Percentiles rank a stretch among this genome's conserved stretches.
Evolutionary conservation across 2,888 invertebrate genomes (phyloP).

Genomic region (Arctia plantaginis): DNA sequence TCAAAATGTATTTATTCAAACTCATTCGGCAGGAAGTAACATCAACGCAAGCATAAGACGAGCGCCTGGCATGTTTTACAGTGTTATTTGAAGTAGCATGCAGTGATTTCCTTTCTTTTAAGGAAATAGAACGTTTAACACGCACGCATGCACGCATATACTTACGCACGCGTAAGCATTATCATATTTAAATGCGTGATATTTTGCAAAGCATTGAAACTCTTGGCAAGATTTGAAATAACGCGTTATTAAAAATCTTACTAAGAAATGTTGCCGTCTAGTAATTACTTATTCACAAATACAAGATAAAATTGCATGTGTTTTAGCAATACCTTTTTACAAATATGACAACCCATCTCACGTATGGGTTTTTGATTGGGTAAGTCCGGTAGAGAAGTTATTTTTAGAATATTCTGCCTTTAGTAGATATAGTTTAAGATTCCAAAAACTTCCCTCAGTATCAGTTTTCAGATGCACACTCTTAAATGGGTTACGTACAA

Average conservation of each 20-base stretch:
- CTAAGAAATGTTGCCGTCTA: background rate
- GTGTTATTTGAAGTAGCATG: background rate
- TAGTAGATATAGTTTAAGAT: no score
- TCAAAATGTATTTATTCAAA: background rate
- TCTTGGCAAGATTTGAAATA: background rate
- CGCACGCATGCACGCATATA: background rate
- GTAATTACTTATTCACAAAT: background rate
- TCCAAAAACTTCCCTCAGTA: no score
- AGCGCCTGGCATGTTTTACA: background rate
- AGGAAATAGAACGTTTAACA: background rate
- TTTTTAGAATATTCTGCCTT: no score
- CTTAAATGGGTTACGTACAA: no score
- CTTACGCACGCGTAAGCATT: background rate
- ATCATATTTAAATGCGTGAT: background rate
- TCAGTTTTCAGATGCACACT: no score
- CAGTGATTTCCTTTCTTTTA: background rate
- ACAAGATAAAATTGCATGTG: background rate
- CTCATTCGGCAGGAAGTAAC: no score
- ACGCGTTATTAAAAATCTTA: background rate
- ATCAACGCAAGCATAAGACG: background rate
- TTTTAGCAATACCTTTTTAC: no score
- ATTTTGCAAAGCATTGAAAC: background rate
- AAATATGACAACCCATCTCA: background rate
- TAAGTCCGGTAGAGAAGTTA: no score
- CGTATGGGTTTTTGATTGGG: background rate